Base-by-base conservation (phyloP, 2,888 invertebrate species). In the Spodoptera exigua region DNA sequence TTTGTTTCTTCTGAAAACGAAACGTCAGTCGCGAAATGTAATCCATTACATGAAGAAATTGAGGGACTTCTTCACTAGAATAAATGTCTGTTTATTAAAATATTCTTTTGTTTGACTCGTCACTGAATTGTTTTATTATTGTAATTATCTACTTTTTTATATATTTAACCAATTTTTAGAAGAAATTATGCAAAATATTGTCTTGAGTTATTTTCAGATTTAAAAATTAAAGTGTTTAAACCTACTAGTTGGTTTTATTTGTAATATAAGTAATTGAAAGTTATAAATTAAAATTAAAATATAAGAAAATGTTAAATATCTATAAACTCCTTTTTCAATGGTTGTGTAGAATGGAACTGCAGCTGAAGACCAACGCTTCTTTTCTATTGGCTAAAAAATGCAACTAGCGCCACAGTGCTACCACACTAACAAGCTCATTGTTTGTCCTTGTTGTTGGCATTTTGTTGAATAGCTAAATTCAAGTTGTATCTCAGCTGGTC, bases 1-100 rank as follows among this genome's bases (percentile, higher is more conserved):
- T 89, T 91, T 94, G 89, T 94, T 94, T 94, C 94, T 88, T 89
- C 91, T 90, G 89, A 89, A 90, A 87, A 83, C 76, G 82, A 63
- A 84, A 86, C 84, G 91, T 91, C 91, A 92, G 74, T 81, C 75
- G 48, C 55, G 53, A 37, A 44, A 37, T 44, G 43, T 52, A 76
- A 74, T 90, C 65, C 87, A 37, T 82, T 84, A 7, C 48, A 88
- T 75, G 80, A 61, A 89, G 70, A 71, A 70, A 62, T 13, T 59
- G 37, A 49, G 52, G 53, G 39, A 43, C 9, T 34, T 34, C 12
- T 37, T 18, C 1, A 27, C 1, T 9, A 27, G 1, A 9, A 27
- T 27, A 27, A 9, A 27, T 27, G 27, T 27, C 9, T 27, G 27
- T 27, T 32, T 2, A 11, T 5, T 18, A 39, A 7, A 13, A 11